Evolutionary conservation across 2,888 invertebrate genomes (phyloP).

Genomic region (Macrosiphum euphorbiae): DNA sequence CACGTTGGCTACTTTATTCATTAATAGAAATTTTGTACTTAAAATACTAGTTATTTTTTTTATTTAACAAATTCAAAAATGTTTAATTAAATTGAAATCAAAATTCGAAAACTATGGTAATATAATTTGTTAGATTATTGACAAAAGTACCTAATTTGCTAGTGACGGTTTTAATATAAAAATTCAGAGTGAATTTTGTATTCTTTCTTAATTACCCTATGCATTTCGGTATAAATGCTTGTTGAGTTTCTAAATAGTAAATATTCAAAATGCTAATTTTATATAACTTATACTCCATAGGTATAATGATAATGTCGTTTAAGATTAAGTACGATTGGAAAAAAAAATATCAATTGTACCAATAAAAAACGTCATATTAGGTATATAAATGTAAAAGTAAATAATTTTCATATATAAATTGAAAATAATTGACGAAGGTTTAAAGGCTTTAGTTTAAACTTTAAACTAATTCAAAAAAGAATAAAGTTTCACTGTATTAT

Average conservation of each 20-base stretch:
- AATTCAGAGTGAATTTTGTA: background rate
- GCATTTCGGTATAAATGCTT: background rate
- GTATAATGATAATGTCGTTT: background rate
- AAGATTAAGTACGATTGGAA: background rate
- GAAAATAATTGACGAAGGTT: background rate
- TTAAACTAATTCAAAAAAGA: background rate
- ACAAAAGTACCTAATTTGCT: no score
- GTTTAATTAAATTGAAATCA: background rate
- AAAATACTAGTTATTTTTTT: background rate
- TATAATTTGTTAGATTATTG: background rate
- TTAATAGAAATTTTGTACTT: background rate
- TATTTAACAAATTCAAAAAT: background rate
- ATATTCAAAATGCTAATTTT: background rate
- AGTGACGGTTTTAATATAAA: no score
- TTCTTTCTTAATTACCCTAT: background rate
- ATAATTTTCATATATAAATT: background rate
- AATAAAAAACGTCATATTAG: background rate
- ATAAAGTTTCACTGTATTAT: background rate
- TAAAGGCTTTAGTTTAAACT: background rate
- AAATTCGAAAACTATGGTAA: background rate
- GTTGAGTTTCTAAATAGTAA: background rate
- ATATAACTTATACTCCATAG: background rate
- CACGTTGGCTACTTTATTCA: background rate
- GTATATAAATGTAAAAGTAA: background rate
- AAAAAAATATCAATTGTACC: background rate